Percentiles rank a stretch among this genome's conserved stretches.
Evolutionary conservation across 2,797 vertebrate genomes (phyloP).

Genomic region (Acanthurus leucopareius): DNA sequence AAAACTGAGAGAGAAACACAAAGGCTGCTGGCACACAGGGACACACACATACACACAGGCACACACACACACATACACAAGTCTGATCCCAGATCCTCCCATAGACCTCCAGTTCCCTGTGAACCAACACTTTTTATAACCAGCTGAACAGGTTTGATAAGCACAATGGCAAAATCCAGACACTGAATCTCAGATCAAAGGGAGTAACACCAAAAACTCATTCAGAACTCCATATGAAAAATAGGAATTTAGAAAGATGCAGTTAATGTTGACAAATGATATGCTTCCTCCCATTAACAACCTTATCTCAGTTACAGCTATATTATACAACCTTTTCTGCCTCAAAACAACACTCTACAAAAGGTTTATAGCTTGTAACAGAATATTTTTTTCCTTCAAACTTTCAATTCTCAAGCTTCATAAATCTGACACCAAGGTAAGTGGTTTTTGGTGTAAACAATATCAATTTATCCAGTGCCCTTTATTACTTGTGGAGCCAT

Average conservation of each 20-base stretch:
- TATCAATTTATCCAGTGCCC: background rate
- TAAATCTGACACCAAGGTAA: conserved; percentile 21
- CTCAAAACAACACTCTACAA: conserved; percentile 54
- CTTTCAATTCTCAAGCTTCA: conserved; percentile 13
- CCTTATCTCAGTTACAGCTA: conserved; percentile 40
- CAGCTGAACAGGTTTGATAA: conserved; percentile 66
- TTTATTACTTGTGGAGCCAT: conserved; percentile 15
- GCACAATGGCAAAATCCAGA: conserved; percentile 65
- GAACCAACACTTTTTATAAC: conserved; percentile 70
- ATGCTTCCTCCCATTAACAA: conserved; percentile 12
- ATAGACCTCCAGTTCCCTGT: conserved; percentile 66
- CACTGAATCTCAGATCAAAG: conserved; percentile 57
- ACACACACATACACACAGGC: conserved; percentile 40
- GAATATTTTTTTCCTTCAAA: conserved; percentile 18
- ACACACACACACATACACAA: conserved; percentile 40
- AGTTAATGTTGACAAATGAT: conserved; percentile 30
- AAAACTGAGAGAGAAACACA: conserved; percentile 86
- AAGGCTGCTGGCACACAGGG: conserved; percentile 78
- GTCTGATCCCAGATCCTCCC: conserved; percentile 65
- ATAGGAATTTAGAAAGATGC: conserved; percentile 42
- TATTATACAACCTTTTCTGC: conserved; percentile 42
- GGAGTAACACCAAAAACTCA: conserved; percentile 41
- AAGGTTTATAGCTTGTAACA: conserved; percentile 40
- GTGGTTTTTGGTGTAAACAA: conserved; percentile 23
- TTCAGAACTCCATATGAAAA: conserved; percentile 57